Conservation (phyloP, 2,797 vertebrate species). For the Dicrostonyx torquatus region DNA sequence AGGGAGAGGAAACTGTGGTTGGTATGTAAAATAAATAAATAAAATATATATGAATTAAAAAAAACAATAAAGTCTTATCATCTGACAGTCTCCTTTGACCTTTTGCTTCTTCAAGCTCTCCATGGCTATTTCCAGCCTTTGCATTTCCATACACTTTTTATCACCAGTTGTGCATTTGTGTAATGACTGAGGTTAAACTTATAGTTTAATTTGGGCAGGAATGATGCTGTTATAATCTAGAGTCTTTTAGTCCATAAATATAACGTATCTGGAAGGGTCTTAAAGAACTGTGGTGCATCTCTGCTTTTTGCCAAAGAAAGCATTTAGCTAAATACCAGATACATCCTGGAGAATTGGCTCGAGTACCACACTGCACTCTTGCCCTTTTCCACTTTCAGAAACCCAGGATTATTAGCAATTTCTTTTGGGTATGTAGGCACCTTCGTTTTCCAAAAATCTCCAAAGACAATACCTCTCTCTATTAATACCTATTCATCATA, state of each 20-base stretch:
- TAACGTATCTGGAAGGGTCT: not conserved
- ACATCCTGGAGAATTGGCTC: not conserved
- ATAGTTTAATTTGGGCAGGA: constrained; percentile 19
- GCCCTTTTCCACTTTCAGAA: constrained; percentile 5
- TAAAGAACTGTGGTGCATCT: constrained; percentile 17
- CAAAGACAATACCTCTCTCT: not conserved
- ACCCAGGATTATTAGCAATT: not conserved
- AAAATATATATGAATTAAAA: too few relatives aligned
- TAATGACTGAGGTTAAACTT: not conserved
- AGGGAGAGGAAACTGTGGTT: too few relatives aligned
- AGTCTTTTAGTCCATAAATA: not conserved
- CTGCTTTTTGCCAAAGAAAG: not conserved
- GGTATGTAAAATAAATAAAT: too few relatives aligned
- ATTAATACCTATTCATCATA: not conserved
- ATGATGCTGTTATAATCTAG: not conserved
- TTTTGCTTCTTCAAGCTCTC: constrained; percentile 11
- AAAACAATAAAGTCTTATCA: not conserved
- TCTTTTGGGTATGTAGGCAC: not conserved
- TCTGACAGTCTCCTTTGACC: not conserved
- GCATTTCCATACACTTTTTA: constrained; percentile 34
- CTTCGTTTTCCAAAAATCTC: not conserved
- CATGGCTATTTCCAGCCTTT: not conserved
- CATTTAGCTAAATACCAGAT: constrained; percentile 19
- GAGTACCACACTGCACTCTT: not conserved
- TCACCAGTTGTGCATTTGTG: not conserved